Conservation (phyloP, 2,797 vertebrate species). For the Pseudotriccus pelzelni region DNA sequence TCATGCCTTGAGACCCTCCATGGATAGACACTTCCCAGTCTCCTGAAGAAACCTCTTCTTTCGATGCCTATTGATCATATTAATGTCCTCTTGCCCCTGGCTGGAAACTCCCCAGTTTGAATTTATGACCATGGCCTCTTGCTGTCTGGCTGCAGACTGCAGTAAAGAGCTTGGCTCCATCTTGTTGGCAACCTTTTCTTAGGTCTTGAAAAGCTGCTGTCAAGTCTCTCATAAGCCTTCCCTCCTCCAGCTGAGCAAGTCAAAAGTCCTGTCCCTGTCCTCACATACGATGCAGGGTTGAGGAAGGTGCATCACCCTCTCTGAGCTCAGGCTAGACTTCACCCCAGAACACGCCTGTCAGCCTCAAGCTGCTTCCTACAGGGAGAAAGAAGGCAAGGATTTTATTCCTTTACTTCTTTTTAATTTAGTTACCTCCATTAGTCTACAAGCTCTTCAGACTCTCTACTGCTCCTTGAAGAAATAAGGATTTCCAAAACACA, state of each 20-base stretch:
- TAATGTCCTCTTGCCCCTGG: background rate
- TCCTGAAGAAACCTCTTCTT: background rate
- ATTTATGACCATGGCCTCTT: background rate
- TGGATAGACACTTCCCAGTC: background rate
- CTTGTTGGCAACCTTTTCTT: background rate
- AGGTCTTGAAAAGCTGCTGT: background rate
- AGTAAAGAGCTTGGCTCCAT: background rate
- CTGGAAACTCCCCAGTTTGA: background rate
- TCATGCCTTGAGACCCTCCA: background rate
- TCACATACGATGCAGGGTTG: accelerated
- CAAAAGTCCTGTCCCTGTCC: background rate
- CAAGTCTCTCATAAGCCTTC: background rate
- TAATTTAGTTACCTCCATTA: background rate
- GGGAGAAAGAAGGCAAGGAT: background rate
- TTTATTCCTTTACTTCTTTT: background rate
- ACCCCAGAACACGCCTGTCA: background rate
- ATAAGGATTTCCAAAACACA: background rate
- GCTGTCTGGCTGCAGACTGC: background rate
- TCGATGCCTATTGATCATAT: background rate
- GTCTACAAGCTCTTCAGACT: background rate
- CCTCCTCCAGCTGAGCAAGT: background rate
- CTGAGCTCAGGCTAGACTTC: background rate
- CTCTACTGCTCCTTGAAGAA: background rate
- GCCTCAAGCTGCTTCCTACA: background rate
- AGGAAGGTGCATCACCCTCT: background rate